These are phyloP conservation scores for Formica selysi DNA, from an alignment of 1,140 invertebrate genomes.

Conservation along the genomic window DNA sequence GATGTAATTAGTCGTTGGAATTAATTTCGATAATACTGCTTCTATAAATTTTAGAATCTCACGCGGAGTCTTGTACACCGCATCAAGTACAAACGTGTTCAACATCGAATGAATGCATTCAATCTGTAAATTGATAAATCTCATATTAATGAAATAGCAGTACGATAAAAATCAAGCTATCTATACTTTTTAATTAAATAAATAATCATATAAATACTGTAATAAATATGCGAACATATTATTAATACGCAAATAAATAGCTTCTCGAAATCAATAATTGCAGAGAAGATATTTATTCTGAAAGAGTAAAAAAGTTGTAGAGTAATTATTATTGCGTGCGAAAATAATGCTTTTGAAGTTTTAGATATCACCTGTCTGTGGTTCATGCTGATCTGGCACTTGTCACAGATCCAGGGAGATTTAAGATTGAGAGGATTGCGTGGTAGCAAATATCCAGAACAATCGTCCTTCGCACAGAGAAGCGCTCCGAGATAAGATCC, in stretches of 20 bases:
- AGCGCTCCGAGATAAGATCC: conserved; percentile 78
- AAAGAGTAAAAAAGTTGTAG: not conserved
- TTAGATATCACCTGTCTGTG: conserved; percentile 73
- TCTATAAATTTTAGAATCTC: conserved; percentile 74
- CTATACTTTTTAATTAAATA: not conserved
- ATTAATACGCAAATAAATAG: not conserved
- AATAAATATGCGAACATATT: not conserved
- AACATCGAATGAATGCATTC: conserved; percentile 76
- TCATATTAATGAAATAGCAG: not conserved
- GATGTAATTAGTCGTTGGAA: conserved; percentile 77
- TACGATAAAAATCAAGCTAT: conserved; percentile 8
- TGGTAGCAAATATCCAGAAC: conserved; percentile 75
- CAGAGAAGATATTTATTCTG: not conserved
- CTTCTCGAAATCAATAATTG: not conserved
- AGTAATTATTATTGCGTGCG: not conserved
- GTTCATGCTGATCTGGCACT: conserved; percentile 72
- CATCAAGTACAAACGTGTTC: conserved; percentile 66
- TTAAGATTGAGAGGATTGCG: conserved; percentile 68
- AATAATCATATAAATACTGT: conserved; percentile 6
- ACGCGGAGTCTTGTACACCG: conserved; percentile 68
- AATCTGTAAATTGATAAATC: conserved; percentile 70
- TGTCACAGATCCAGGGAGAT: conserved; percentile 76
- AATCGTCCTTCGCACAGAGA: conserved; percentile 75
- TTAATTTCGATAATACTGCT: conserved; percentile 70
- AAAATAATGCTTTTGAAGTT: conserved; percentile 9